Evolutionary conservation across 1,140 invertebrate species (phyloP).

Genomic region (Amyelois transitella): DNA sequence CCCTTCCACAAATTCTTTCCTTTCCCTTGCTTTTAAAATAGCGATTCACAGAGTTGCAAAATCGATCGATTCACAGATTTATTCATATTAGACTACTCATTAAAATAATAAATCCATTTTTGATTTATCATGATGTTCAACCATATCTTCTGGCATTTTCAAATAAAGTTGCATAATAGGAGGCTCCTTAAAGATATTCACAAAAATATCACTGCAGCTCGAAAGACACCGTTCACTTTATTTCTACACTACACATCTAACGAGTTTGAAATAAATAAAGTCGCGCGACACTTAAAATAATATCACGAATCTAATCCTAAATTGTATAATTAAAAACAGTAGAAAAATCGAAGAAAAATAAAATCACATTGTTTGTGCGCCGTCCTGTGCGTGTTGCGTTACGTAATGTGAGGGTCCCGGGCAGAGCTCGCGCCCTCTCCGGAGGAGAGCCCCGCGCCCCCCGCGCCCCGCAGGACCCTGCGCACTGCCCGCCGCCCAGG

Average conservation of each 20-base stretch:
- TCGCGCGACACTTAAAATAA: slow-evolving; percentile 54
- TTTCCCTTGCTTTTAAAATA: not conserved
- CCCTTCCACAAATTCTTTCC: not conserved
- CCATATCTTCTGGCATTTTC: not conserved
- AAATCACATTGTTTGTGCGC: slow-evolving; percentile 74
- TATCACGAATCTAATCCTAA: slow-evolving; percentile 65
- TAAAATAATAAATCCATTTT: not conserved
- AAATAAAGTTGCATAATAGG: not conserved
- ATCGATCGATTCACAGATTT: slow-evolving; percentile 16
- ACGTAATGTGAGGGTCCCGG: slow-evolving; percentile 63
- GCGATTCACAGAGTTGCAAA: slow-evolving; percentile 9
- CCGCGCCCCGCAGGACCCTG: slow-evolving; percentile 13
- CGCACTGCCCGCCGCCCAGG: slow-evolving; percentile 23
- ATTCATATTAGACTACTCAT: not conserved
- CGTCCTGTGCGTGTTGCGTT: slow-evolving; percentile 69
- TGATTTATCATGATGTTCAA: slow-evolving; percentile 3
- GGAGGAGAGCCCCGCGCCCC: slow-evolving; percentile 16
- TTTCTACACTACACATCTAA: slow-evolving; percentile 51
- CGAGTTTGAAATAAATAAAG: slow-evolving; percentile 33
- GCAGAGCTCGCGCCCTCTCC: slow-evolving; percentile 16
- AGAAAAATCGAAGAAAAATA: slow-evolving; percentile 62
- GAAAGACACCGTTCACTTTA: slow-evolving; percentile 20
- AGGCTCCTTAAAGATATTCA: slow-evolving; percentile 6
- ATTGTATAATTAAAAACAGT: slow-evolving; percentile 68
- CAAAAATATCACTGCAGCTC: slow-evolving; percentile 33